phyloP scores from a whole-genome alignment of 2,888 invertebrate species.

The Ichneumoninae sp. region DNA sequence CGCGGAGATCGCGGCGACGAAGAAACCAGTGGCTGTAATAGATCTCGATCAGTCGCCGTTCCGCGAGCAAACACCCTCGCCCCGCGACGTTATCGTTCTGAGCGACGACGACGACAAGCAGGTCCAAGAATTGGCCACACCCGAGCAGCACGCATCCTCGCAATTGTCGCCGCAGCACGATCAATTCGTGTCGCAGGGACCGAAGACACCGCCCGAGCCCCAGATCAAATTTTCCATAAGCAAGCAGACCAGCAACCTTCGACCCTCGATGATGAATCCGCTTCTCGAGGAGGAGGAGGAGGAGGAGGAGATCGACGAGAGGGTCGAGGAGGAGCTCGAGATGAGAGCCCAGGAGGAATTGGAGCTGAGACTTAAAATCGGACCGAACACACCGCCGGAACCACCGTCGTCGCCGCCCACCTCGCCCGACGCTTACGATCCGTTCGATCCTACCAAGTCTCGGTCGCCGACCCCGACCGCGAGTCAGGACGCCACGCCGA shows the following conservation, averaged over 20 bases:
- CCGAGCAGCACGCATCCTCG: slow-evolving; percentile 76
- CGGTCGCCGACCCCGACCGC: slow-evolving; percentile 87
- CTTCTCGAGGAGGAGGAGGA: slow-evolving; percentile 86
- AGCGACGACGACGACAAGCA: slow-evolving; percentile 91
- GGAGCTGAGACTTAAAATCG: slow-evolving; percentile 83
- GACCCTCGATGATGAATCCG: slow-evolving; percentile 86
- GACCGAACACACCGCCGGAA: slow-evolving; percentile 90
- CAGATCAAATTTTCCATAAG: slow-evolving; percentile 87
- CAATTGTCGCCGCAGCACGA: slow-evolving; percentile 78
- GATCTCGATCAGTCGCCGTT: slow-evolving; percentile 94
- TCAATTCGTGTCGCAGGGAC: slow-evolving; percentile 85
- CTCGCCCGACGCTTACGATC: slow-evolving; percentile 94
- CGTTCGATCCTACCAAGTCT: slow-evolving; percentile 95
- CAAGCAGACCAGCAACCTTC: slow-evolving; percentile 79
- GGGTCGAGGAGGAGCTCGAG: slow-evolving; percentile 82
- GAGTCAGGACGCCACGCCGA: slow-evolving; percentile 76
- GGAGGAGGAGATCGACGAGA: slow-evolving; percentile 76
- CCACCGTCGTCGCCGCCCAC: slow-evolving; percentile 89
- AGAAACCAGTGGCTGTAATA: slow-evolving; percentile 93
- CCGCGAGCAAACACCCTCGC: slow-evolving; percentile 92
- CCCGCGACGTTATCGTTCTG: slow-evolving; percentile 92
- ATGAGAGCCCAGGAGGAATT: slow-evolving; percentile 82
- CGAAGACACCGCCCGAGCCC: slow-evolving; percentile 91
- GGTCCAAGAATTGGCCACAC: slow-evolving; percentile 73
- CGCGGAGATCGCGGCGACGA: slow-evolving; percentile 85